phyloP scores from a whole-genome alignment of 2,797 vertebrate genomes.

The Acanthiza pusilla region DNA sequence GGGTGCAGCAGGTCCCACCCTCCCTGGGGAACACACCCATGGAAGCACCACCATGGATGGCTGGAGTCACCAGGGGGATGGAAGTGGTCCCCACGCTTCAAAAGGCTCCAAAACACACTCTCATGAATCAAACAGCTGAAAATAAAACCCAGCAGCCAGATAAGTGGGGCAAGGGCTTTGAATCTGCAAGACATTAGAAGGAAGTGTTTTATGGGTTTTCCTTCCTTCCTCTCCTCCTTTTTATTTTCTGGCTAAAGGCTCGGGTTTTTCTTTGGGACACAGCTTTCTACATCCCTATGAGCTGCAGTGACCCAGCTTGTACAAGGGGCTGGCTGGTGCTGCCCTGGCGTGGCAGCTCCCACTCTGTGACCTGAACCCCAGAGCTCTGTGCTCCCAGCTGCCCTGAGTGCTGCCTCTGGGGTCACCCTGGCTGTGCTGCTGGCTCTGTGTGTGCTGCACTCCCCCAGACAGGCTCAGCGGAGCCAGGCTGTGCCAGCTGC shows the following conservation, averaged over 20 bases:
- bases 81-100: not conserved
- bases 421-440: not conserved
- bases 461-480: rapidly evolving
- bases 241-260: not conserved
- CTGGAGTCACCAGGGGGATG: not conserved
- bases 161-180: not conserved
- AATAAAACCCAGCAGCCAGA: not conserved
- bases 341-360: not conserved
- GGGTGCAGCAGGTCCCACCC: not conserved
- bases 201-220: not conserved
- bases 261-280: not conserved
- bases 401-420: not conserved
- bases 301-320: not conserved
- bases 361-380: not conserved
- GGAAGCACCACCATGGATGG: not conserved
- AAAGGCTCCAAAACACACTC: not conserved
- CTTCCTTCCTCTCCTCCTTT: not conserved
- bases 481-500: not conserved
- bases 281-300: not conserved
- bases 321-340: not conserved
- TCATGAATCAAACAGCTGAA: not conserved
- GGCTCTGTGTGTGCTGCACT: not conserved
- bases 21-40: not conserved
- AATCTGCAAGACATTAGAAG: not conserved
- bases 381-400: not conserved